Evolutionary conservation across 1,140 invertebrate genomes (phyloP).

Genomic region (Heliconius eleuchia): DNA sequence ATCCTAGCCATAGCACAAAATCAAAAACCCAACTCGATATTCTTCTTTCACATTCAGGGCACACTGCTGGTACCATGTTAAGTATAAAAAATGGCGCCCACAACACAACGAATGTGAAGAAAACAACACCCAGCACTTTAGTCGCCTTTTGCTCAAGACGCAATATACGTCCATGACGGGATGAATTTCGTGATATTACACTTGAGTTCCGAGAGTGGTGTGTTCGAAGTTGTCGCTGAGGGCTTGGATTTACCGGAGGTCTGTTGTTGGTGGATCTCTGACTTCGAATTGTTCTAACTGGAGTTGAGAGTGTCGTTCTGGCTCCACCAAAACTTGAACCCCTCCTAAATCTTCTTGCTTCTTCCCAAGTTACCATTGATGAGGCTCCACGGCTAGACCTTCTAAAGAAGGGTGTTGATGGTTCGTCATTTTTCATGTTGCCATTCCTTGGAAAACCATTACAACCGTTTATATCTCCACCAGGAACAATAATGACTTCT

Average conservation of each 20-base stretch:
- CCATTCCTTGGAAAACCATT: conserved; percentile 70
- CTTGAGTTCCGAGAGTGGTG: conserved; percentile 89
- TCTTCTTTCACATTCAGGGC: conserved; percentile 87
- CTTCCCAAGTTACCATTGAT: conserved; percentile 84
- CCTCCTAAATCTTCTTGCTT: conserved; percentile 75
- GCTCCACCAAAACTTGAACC: conserved; percentile 84
- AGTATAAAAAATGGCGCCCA: conserved; percentile 97
- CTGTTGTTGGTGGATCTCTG: conserved; percentile 60
- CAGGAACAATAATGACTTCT: conserved; percentile 73
- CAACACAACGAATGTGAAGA: conserved; percentile 95
- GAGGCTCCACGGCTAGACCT: conserved; percentile 70
- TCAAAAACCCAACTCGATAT: conserved; percentile 91
- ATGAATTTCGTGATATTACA: conserved; percentile 89
- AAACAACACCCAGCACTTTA: conserved; percentile 96
- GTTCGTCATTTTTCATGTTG: conserved; percentile 71
- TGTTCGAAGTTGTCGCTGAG: conserved; percentile 82
- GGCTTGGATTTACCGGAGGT: conserved; percentile 77
- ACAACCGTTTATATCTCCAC: conserved; percentile 68
- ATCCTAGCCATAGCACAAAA: conserved; percentile 94
- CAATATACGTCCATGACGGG: conserved; percentile 90
- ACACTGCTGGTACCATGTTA: conserved; percentile 91
- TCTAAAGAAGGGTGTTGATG: conserved; percentile 67
- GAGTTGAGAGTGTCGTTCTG: conserved; percentile 76
- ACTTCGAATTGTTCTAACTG: conserved; percentile 67
- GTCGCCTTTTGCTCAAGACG: conserved; percentile 95